These are phyloP conservation scores for Eospalax fontanierii DNA, from an alignment of 2,797 vertebrate species.

Conservation along the genomic window DNA sequence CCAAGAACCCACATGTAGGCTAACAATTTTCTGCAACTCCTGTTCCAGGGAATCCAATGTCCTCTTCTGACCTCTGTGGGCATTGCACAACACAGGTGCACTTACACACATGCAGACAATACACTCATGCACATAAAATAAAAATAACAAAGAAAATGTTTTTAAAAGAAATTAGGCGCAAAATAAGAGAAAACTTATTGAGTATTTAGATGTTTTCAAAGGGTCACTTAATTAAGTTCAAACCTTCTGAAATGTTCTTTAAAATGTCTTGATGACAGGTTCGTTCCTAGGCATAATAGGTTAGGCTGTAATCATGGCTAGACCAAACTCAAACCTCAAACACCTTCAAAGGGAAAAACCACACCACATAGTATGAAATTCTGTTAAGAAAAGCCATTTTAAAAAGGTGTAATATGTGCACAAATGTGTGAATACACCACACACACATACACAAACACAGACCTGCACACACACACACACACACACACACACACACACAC, in stretches of 20 bases:
- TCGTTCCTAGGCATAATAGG: not conserved
- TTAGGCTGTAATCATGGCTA: not conserved
- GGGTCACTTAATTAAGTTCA: conserved; percentile 31
- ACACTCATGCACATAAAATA: too few relatives aligned
- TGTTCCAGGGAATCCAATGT: too few relatives aligned
- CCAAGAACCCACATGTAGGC: too few relatives aligned
- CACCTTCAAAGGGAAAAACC: not conserved
- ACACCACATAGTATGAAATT: not conserved
- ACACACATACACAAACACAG: not conserved
- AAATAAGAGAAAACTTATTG: conserved; percentile 24
- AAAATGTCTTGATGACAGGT: not conserved
- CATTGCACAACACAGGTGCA: too few relatives aligned
- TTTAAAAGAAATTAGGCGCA: not conserved
- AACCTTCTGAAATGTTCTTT: conserved; percentile 42
- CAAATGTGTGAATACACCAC: too few relatives aligned
- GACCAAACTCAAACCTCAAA: not conserved
- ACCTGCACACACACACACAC: not conserved
- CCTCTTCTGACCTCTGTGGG: too few relatives aligned
- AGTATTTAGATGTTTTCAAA: conserved; percentile 34
- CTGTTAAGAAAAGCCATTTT: not conserved
- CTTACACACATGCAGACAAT: too few relatives aligned
- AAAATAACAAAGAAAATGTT: too few relatives aligned
- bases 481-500: not conserved
- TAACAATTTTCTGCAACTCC: too few relatives aligned
- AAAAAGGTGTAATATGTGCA: not conserved